These are phyloP conservation scores for Montifringilla adamsi DNA, from an alignment of 2,113 vertebrate genomes.

Conservation along the genomic window DNA sequence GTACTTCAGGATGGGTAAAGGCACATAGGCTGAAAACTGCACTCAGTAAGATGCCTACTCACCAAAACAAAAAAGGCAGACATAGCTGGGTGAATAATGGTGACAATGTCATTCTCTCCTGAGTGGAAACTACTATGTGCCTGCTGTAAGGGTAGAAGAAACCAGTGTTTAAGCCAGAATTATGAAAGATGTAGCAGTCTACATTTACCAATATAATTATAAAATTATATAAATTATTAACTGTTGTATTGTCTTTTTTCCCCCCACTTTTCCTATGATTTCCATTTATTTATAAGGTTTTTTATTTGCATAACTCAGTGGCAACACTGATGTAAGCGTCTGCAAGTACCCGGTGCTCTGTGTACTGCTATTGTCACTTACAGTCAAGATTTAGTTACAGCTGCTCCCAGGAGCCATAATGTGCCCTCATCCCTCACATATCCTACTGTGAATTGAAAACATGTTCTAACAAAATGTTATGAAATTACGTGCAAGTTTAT, in stretches of 20 bases:
- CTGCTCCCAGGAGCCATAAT: background rate
- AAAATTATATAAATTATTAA: background rate
- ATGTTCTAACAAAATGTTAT: background rate
- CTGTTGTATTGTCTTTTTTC: background rate
- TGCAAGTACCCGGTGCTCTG: background rate
- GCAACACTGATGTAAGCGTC: background rate
- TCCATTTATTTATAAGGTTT: background rate
- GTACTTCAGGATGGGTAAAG: background rate
- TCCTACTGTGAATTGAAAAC: conserved; percentile 8
- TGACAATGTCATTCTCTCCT: background rate
- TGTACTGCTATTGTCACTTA: conserved; percentile 1
- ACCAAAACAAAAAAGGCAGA: background rate
- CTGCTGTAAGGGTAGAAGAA: background rate
- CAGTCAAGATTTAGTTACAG: background rate
- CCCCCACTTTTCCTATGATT: background rate
- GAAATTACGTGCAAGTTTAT: background rate
- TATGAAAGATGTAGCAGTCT: background rate
- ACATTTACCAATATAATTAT: background rate
- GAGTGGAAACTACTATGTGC: background rate
- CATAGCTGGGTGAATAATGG: background rate
- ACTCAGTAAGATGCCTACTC: background rate
- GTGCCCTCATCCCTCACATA: background rate
- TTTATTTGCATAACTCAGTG: conserved; percentile 2
- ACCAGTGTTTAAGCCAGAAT: background rate
- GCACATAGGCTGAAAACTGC: background rate